These are phyloP conservation scores for Venustoraphidia nigricollis DNA, from an alignment of 2,888 invertebrate genomes.

Conservation along the genomic window DNA sequence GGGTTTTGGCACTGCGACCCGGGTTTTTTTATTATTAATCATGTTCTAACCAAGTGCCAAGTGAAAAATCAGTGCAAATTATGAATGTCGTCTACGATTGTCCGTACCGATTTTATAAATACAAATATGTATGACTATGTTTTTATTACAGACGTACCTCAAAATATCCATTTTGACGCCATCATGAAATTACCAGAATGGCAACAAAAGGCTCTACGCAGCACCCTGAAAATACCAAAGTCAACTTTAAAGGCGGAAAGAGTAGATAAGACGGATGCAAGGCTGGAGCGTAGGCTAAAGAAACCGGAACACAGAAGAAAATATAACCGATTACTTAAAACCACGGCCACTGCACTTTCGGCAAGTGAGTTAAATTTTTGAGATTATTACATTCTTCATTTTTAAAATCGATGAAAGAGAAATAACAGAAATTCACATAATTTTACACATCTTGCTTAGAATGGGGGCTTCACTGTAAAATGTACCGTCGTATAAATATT, in stretches of 20 bases:
- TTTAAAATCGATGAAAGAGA: too few species aligned
- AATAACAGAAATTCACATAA: too few species aligned
- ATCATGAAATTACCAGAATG: constrained; percentile 64
- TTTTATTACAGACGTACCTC: constrained; percentile 41
- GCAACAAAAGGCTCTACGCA: constrained; percentile 50
- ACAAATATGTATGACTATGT: neutral
- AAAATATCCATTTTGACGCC: constrained; percentile 51
- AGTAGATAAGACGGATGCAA: constrained; percentile 16
- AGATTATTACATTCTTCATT: neutral
- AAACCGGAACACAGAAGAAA: constrained; percentile 32
- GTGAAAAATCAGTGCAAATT: too few species aligned
- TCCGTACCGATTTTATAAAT: too few species aligned
- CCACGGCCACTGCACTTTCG: constrained; percentile 31
- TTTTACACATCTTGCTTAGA: too few species aligned
- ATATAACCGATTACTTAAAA: constrained; percentile 31
- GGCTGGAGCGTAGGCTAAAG: constrained; percentile 22
- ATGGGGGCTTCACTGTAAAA: too few species aligned
- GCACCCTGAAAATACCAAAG: constrained; percentile 25
- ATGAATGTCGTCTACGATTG: too few species aligned
- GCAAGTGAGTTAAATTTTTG: constrained; percentile 25
- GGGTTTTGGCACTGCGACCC: too few species aligned
- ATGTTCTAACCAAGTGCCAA: too few species aligned
- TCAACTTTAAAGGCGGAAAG: constrained; percentile 20
- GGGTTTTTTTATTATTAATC: too few species aligned
- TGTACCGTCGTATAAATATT: too few species aligned